phyloP scores from a whole-genome alignment of 2,888 invertebrate species.

The Cryptophagus acutangulus region DNA sequence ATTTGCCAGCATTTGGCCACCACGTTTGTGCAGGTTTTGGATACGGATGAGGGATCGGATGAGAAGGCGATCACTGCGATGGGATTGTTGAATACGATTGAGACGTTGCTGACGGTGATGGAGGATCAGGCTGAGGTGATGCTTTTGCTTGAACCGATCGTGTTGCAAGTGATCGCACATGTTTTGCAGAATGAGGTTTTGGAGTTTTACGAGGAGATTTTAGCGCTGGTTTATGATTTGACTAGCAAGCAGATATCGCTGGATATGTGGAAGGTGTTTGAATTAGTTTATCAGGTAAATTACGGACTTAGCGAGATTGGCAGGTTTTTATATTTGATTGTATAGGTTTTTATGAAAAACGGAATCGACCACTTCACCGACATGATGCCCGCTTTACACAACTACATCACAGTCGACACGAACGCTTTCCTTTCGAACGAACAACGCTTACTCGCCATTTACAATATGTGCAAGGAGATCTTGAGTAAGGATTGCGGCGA shows the following conservation, averaged over 20 bases:
- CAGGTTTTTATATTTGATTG: constrained; percentile 11
- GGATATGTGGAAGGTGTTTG: constrained; percentile 95
- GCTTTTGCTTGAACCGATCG: constrained; percentile 83
- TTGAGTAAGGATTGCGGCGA: constrained; percentile 65
- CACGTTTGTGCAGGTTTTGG: constrained; percentile 69
- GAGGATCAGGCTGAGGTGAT: constrained; percentile 81
- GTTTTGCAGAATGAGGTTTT: constrained; percentile 67
- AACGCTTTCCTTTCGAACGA: constrained; percentile 88
- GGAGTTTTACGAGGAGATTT: constrained; percentile 97
- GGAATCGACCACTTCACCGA: constrained; percentile 95
- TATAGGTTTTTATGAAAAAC: constrained; percentile 83
- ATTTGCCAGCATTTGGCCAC: constrained; percentile 89
- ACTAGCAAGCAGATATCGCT: constrained; percentile 83
- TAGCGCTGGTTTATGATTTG: constrained; percentile 86
- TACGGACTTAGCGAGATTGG: background rate
- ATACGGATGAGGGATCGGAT: constrained; percentile 82
- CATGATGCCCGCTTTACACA: constrained; percentile 98
- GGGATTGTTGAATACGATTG: constrained; percentile 93
- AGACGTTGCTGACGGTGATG: constrained; percentile 91
- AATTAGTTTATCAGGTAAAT: constrained; percentile 69
- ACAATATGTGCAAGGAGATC: constrained; percentile 74
- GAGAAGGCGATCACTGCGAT: constrained; percentile 96
- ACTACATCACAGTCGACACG: constrained; percentile 95
- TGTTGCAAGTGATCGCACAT: constrained; percentile 83
- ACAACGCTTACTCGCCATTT: constrained; percentile 83